phyloP scores from a whole-genome alignment of 2,797 vertebrate genomes.

The Heliangelus exortis region DNA sequence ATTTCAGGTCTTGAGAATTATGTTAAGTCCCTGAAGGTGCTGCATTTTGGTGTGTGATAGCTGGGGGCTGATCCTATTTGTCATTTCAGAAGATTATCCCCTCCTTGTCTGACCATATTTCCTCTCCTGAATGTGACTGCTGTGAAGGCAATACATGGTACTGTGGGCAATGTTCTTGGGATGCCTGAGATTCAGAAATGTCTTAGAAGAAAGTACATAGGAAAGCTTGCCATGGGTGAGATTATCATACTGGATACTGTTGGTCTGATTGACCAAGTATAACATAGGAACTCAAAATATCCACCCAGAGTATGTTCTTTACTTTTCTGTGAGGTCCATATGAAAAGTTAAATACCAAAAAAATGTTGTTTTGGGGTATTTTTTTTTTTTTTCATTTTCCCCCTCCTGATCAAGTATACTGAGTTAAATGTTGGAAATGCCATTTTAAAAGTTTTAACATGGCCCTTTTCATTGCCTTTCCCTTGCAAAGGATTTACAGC shows the following conservation, averaged over 20 bases:
- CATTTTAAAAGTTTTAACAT: too few species aligned
- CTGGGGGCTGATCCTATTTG: neutral
- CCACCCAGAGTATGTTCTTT: neutral
- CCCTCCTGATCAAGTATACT: neutral
- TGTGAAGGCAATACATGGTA: neutral
- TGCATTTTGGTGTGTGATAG: neutral
- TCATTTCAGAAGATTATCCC: neutral
- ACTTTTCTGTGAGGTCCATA: rapidly evolving
- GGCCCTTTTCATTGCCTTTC: neutral
- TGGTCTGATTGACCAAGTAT: neutral
- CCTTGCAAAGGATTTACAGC: neutral
- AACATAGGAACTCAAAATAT: neutral
- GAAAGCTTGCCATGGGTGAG: neutral
- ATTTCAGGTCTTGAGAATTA: neutral
- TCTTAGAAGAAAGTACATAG: neutral
- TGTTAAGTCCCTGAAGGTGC: neutral
- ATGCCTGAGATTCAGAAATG: neutral
- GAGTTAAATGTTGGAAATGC: neutral
- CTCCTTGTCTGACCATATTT: neutral
- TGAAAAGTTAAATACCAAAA: neutral
- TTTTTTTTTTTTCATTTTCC: too few species aligned
- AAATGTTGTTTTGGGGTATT: rapidly evolving
- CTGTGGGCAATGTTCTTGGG: neutral
- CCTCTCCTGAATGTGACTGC: neutral
- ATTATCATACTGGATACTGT: neutral